Conservation (phyloP, 2,888 invertebrate genomes). For the Paralinhomoeus sp. region DNA sequence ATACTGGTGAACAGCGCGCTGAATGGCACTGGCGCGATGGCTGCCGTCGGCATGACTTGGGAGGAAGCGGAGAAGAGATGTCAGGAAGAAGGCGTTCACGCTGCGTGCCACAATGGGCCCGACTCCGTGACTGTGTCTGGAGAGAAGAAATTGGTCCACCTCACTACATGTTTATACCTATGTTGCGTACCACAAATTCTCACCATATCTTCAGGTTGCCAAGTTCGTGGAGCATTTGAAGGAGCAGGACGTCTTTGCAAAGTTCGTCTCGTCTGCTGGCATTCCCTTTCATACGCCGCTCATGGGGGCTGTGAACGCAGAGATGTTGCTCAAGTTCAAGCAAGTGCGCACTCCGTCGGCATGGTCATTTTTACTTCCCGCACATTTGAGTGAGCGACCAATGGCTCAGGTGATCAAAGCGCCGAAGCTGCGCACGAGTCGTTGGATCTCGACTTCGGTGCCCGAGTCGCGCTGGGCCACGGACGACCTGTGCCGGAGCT, state of each 20-base stretch:
- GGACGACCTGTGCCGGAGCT: constrained; percentile 48
- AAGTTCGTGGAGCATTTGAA: constrained; percentile 1
- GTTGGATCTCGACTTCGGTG: constrained; percentile 76
- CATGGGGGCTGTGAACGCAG: constrained; percentile 47
- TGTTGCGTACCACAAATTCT: too few relatives aligned
- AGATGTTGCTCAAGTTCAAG: background rate
- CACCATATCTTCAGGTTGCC: background rate
- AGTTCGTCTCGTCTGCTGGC: constrained; percentile 54
- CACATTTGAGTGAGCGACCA: too few relatives aligned
- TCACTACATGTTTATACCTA: too few relatives aligned
- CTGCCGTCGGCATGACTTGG: constrained; percentile 36
- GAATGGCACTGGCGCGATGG: constrained; percentile 42
- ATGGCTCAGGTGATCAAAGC: too few relatives aligned
- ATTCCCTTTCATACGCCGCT: constrained; percentile 74
- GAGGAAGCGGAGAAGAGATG: constrained; percentile 22
- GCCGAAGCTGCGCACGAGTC: constrained; percentile 27
- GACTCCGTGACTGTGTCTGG: constrained; percentile 83
- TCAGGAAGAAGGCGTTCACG: constrained; percentile 42
- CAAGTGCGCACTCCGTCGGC: too few relatives aligned
- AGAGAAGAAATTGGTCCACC: constrained; percentile 37
- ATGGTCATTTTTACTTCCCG: too few relatives aligned
- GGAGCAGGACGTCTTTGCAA: constrained; percentile 54
- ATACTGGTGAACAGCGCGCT: too few relatives aligned
- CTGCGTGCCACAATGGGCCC: constrained; percentile 72
- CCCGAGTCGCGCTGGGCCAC: too few relatives aligned